These are phyloP conservation scores for Apamea crenata DNA, from an alignment of 2,888 invertebrate genomes.

Conservation along the genomic window DNA sequence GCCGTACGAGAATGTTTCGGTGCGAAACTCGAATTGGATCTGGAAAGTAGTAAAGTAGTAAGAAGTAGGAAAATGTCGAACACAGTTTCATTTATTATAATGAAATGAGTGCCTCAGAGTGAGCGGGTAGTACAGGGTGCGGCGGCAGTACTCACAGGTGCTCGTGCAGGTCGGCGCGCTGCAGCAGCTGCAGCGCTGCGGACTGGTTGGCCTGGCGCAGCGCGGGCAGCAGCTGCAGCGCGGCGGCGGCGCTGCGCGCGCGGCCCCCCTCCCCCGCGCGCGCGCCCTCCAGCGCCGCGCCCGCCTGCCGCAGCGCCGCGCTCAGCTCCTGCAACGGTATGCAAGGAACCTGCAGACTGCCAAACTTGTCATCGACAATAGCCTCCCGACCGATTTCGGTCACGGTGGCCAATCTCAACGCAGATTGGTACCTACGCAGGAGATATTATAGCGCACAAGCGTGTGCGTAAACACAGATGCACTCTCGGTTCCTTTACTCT, in stretches of 20 bases:
- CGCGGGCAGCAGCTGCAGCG: slow-evolving; percentile 68
- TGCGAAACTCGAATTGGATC: too few species aligned
- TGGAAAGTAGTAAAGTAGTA: too few species aligned
- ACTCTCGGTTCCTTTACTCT: too few species aligned
- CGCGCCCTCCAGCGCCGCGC: slow-evolving; percentile 61
- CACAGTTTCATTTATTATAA: not conserved
- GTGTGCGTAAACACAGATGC: too few species aligned
- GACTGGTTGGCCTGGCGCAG: slow-evolving; percentile 52
- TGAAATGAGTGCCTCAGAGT: not conserved
- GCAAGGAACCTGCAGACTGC: not conserved
- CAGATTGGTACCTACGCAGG: too few species aligned
- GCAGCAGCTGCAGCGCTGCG: slow-evolving; percentile 48
- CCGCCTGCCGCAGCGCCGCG: slow-evolving; percentile 30
- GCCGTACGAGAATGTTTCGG: too few species aligned
- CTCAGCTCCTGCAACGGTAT: slow-evolving; percentile 17
- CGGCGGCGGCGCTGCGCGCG: slow-evolving; percentile 43
- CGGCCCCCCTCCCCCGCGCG: slow-evolving; percentile 55
- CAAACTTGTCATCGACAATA: not conserved
- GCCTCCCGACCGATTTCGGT: too few species aligned
- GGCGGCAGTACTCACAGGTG: slow-evolving; percentile 31
- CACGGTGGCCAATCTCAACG: too few species aligned
- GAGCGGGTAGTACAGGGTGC: not conserved
- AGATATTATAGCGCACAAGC: too few species aligned
- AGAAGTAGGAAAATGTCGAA: too few species aligned
- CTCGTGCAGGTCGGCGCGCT: slow-evolving; percentile 27